phyloP scores from a whole-genome alignment of 2,797 vertebrate species.

The Siniperca scherzeri region DNA sequence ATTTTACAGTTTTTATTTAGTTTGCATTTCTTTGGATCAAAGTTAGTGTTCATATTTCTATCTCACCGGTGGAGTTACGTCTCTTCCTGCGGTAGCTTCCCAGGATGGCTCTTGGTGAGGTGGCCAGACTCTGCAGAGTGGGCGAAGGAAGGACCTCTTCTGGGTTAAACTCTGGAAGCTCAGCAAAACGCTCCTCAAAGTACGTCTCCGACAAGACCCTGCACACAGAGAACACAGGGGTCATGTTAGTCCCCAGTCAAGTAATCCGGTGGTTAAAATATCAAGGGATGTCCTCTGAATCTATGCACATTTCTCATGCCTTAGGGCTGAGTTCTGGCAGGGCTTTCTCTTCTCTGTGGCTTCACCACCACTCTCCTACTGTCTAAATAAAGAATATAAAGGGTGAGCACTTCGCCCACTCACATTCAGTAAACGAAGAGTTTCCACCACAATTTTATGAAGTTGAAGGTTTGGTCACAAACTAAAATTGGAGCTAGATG shows the following conservation, averaged over 20 bases:
- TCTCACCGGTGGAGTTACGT: constrained; percentile 92
- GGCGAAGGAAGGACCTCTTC: constrained; percentile 95
- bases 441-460: constrained; percentile 44
- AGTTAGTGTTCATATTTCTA: background rate
- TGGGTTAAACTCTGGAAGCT: constrained; percentile 93
- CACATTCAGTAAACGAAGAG: constrained; percentile 59
- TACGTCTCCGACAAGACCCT: constrained; percentile 89
- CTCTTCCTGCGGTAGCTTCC: constrained; percentile 94
- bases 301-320: constrained; percentile 24
- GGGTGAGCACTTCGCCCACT: constrained; percentile 61
- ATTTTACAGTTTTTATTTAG: background rate
- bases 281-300: constrained; percentile 18
- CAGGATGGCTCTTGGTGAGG: constrained; percentile 93
- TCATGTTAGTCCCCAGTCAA: constrained; percentile 5
- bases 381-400: constrained; percentile 59
- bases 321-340: constrained; percentile 32
- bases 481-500: constrained; percentile 47
- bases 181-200: constrained; percentile 94
- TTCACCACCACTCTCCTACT: constrained; percentile 40
- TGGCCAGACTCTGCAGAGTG: constrained; percentile 93
- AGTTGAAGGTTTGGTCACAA: constrained; percentile 42
- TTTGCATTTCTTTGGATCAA: background rate
- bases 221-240: constrained; percentile 4
- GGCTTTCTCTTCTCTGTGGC: constrained; percentile 41
- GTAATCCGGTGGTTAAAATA: constrained; percentile 6